A percentile compares a stretch with the other conserved stretches of the same genome.
These are phyloP conservation scores for Xenotilapia caudafasciata DNA, from an alignment of 2,113 vertebrate genomes.

Conservation along the genomic window DNA sequence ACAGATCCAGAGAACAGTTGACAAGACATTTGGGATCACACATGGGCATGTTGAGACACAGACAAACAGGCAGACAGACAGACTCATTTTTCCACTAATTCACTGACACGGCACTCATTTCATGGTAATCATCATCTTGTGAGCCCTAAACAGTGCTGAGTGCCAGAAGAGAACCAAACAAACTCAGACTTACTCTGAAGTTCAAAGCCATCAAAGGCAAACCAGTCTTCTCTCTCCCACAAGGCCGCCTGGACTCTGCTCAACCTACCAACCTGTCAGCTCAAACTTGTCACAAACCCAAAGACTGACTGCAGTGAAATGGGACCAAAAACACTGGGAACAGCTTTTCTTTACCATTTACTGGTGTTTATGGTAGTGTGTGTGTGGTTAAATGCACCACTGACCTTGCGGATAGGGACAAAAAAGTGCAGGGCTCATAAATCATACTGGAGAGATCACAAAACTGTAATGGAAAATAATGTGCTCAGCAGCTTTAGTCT, in stretches of 20 bases:
- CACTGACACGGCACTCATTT: constrained; percentile 47
- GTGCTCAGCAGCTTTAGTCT: constrained; percentile 41
- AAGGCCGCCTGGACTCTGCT: background rate
- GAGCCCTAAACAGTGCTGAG: constrained; percentile 48
- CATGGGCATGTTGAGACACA: constrained; percentile 4
- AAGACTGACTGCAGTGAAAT: background rate
- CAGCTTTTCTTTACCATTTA: constrained; percentile 13
- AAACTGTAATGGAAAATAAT: constrained; percentile 41
- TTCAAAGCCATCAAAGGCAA: constrained; percentile 51
- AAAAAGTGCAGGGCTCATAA: constrained; percentile 32
- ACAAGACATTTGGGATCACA: constrained; percentile 36
- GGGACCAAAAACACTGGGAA: background rate
- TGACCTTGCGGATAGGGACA: constrained; percentile 12
- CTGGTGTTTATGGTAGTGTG: constrained; percentile 8
- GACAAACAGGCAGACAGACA: constrained; percentile 30
- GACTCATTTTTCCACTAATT: constrained; percentile 33
- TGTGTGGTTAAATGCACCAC: background rate
- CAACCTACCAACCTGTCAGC: constrained; percentile 16
- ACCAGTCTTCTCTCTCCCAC: background rate
- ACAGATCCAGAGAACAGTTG: constrained; percentile 11
- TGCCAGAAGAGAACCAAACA: constrained; percentile 48
- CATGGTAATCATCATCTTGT: constrained; percentile 38
- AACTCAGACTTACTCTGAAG: constrained; percentile 42
- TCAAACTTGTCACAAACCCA: constrained; percentile 6
- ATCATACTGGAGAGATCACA: constrained; percentile 46